Evolutionary conservation across 2,113 vertebrate genomes (phyloP).

Genomic region (Dasyprocta punctata): DNA sequence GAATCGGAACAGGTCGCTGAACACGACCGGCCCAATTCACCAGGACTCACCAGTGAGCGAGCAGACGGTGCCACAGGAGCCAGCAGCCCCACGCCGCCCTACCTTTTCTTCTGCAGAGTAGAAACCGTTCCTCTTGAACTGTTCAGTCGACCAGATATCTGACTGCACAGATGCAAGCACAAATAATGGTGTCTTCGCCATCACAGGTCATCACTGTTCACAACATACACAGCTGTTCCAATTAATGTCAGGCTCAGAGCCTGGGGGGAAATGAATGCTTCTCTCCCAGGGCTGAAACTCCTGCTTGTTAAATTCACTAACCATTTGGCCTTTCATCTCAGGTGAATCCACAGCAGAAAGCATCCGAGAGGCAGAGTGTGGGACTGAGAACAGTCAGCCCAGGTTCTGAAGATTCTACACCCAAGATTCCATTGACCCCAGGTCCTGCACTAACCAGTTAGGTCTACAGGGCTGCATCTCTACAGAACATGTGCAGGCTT

Average conservation of each 20-base stretch:
- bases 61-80: background rate
- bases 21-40: background rate
- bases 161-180: background rate
- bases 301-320: constrained; percentile 10
- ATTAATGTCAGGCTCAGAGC: background rate
- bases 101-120: background rate
- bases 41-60: background rate
- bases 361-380: background rate
- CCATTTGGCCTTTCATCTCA: background rate
- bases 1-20: background rate
- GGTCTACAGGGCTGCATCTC: background rate
- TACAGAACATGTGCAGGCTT: too few relatives aligned
- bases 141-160: background rate
- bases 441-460: background rate
- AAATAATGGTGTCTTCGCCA: constrained; percentile 49
- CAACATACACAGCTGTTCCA: background rate
- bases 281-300: background rate
- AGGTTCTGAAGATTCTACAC: background rate
- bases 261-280: background rate
- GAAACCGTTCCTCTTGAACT: background rate
- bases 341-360: background rate
- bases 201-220: constrained; percentile 28
- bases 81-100: background rate
- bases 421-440: too few relatives aligned
- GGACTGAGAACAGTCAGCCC: background rate